phyloP scores from a whole-genome alignment of 2,888 invertebrate species.

The Brachyptera risi region DNA sequence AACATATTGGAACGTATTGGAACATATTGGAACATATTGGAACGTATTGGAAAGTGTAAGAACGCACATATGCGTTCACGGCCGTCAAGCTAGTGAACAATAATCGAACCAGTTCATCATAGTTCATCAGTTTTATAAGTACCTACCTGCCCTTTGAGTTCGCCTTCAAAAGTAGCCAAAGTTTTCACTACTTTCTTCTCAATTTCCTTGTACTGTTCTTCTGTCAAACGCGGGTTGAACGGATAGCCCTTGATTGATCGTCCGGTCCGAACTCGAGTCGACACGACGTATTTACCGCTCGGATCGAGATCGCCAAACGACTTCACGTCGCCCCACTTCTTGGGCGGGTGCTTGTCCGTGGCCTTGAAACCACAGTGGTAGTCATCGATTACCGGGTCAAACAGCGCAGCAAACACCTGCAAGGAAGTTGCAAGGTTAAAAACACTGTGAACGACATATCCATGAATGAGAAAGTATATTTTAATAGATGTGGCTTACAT shows the following conservation, averaged over 20 bases:
- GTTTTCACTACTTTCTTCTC: constrained; percentile 49
- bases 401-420: constrained; percentile 55
- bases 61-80: too few species aligned
- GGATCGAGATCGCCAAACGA: constrained; percentile 59
- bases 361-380: constrained; percentile 60
- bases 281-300: constrained; percentile 54
- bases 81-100: too few species aligned
- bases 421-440: too few species aligned
- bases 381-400: constrained; percentile 64
- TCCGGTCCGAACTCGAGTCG: constrained; percentile 63
- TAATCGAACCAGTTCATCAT: too few species aligned
- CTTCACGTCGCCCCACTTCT: constrained; percentile 57
- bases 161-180: constrained; percentile 40
- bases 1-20: too few species aligned
- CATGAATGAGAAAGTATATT: too few species aligned
- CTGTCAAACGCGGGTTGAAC: constrained; percentile 64
- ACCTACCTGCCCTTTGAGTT: constrained; percentile 42
- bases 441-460: too few species aligned
- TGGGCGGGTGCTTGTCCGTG: constrained; percentile 55
- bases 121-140: background rate
- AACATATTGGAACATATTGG: too few species aligned
- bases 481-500: too few species aligned
- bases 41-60: too few species aligned
- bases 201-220: constrained; percentile 59
- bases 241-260: constrained; percentile 58